Percentiles rank a stretch among this genome's conserved stretches.
These are phyloP conservation scores for Pitta sordida DNA, from an alignment of 2,113 vertebrate genomes.

Conservation along the genomic window DNA sequence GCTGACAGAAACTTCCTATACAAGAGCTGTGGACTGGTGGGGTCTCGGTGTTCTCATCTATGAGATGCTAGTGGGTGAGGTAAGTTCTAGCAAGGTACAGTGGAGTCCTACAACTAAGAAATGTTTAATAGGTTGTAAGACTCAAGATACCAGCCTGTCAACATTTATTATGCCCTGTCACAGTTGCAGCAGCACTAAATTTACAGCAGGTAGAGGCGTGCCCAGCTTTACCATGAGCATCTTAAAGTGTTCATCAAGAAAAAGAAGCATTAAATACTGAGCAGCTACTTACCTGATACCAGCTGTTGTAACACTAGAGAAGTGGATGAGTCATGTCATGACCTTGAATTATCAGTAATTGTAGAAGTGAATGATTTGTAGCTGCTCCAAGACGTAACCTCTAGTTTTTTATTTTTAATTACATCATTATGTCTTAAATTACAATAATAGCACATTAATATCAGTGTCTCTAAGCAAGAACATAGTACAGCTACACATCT, in stretches of 20 bases:
- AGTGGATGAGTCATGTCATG: neutral
- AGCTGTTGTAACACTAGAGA: neutral
- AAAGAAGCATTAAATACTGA: neutral
- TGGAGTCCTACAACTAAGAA: neutral
- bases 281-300: neutral
- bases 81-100: constrained; percentile 60
- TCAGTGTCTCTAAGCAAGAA: neutral
- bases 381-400: neutral
- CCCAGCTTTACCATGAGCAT: neutral
- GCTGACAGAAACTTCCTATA: constrained; percentile 97
- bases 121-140: neutral
- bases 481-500: neutral
- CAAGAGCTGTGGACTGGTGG: constrained; percentile 98
- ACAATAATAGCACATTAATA: neutral
- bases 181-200: too few species aligned
- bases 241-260: neutral
- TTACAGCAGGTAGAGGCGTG: neutral
- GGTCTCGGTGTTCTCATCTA: constrained; percentile 98
- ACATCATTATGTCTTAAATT: neutral
- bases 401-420: neutral
- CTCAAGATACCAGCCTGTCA: neutral
- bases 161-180: too few species aligned
- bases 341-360: neutral
- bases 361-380: neutral
- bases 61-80: constrained; percentile 99